phyloP scores from a whole-genome alignment of 2,888 invertebrate species.

The Polyommatus icarus region DNA sequence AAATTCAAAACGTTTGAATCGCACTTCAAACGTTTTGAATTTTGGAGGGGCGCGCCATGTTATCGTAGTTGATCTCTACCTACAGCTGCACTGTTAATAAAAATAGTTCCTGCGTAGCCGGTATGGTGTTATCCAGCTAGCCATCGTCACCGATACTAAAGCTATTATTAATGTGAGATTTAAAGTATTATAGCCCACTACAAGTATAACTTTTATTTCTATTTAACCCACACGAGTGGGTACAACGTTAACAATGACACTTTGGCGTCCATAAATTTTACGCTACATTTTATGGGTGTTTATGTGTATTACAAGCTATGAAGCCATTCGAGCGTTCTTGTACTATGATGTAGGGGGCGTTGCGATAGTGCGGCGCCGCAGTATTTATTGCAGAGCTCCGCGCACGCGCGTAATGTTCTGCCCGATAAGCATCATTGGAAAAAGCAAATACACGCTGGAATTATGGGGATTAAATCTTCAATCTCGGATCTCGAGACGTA shows the following conservation, averaged over 20 bases:
- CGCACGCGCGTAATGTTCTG: constrained; percentile 55
- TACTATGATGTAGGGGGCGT: constrained; percentile 40
- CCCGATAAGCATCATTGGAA: constrained; percentile 54
- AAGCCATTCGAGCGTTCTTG: constrained; percentile 28
- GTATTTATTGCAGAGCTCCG: constrained; percentile 53
- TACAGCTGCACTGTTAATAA: no score
- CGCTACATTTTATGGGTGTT: constrained; percentile 18
- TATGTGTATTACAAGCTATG: constrained; percentile 28
- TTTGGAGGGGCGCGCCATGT: no score
- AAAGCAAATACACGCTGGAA: constrained; percentile 47
- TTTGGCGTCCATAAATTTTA: not conserved
- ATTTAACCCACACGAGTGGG: not conserved
- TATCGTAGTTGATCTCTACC: no score
- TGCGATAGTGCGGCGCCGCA: constrained; percentile 51
- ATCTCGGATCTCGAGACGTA: not conserved
- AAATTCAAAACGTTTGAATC: no score
- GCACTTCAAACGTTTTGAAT: no score
- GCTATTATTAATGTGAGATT: not conserved
- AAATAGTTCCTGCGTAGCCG: no score
- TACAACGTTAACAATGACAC: constrained; percentile 9
- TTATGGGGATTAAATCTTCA: constrained; percentile 35
- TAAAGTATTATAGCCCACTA: not conserved
- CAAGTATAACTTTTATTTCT: not conserved
- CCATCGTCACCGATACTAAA: no score
- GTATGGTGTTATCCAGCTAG: no score